Evolutionary conservation across 2,888 invertebrate species (phyloP), one percentile per base, ranked within the genome.

Genomic region (Megaustenia siamemsis): DNA sequence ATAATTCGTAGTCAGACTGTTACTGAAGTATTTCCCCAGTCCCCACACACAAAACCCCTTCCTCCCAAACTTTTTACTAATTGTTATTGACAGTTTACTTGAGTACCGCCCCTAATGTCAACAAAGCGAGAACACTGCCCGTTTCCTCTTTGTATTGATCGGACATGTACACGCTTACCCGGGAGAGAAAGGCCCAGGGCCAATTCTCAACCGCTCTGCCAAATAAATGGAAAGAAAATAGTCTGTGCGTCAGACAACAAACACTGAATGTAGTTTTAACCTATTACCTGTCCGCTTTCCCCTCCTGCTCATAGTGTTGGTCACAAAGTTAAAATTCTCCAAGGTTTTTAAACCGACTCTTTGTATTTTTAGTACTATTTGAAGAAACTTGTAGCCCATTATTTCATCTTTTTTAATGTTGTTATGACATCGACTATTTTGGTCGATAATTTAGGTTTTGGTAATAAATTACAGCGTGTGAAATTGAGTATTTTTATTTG

Each of bases 211-310:
- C 63, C n/a, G 32, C n/a, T 21, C 45, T 28, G 66, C 69, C 49
- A 73, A 81, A 82, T 82, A 82, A 82, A 82, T 82, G 82, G 53
- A 82, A 82, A 82, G 82, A 82, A 82, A 82, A 82, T 82, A 82
- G 73, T 40, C n/a, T 38, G 12, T 60, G 60, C 71, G 82, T 15
- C 82, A 56, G 43, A 71, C 71, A 82, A 82, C 82, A 82, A 82
- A 82, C 73, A 82, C 43, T 28, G 78, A 78, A 78, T 78, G 78
- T 78, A 40, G 63, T 78, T 63, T 66, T 78, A 68, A 80, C 63
- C 69, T 80, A 68, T 80, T 80, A 49, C 21, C 69, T 63, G 60
- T n/a, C 77, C n/a, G 6, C 18, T n/a, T 35, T 40, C n/a, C 28
- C 1, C 28, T 15, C 32, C 6, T n/a, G 21, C 60, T 56, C 24